Base-by-base conservation (phyloP, 2,888 invertebrate species). In the Didymodactylos carnosus region DNA sequence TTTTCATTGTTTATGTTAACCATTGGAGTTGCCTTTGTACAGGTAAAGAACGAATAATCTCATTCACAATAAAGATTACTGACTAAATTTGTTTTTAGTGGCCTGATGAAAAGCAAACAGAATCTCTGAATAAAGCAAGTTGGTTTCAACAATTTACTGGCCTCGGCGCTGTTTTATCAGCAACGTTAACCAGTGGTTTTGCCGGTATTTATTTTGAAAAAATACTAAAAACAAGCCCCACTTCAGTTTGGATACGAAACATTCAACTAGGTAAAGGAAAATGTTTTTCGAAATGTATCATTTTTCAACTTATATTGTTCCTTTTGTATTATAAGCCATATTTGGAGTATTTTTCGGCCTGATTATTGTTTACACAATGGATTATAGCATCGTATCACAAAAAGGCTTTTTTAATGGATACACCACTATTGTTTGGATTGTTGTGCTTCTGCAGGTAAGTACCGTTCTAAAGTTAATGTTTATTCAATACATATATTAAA, bases 1-100 rank as follows among this genome's bases (percentile, higher is more conserved):
- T 83, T 88, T 46, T 91, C 95, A 0, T 84, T 97, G 69, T 82
- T 90, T 2, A 82, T 93, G 11, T 86, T 97, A 25, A 88, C 94
- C 10, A 80, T 86, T 40, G 97, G 86, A 23, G 79, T 91, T 89
- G 16, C 90, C 89, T 23, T 79, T 10, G 78, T 78, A 19, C 78
- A 79, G 76, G 77, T 79, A 73, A 51, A n/a, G 25, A 13, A 49
- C 10, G 25, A 8, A 49, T 5, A 16, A 49, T 23, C n/a, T 49
- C n/a, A 46, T n/a, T 10, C n/a, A n/a, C n/a, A n/a, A 46, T 23
- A 8, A 49, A 49, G 23, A n/a, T 23, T 11, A 49, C 3, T 49
- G n/a, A n/a, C 7, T 43, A 4, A n/a, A 43, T n/a, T 5, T 43
- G n/a, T 49, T 49, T n/a, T 2, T 49, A 49, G 49, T 62, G 62